These are phyloP conservation scores for Poecilia wingei DNA, from an alignment of 2,797 vertebrate species.

Conservation along the genomic window DNA sequence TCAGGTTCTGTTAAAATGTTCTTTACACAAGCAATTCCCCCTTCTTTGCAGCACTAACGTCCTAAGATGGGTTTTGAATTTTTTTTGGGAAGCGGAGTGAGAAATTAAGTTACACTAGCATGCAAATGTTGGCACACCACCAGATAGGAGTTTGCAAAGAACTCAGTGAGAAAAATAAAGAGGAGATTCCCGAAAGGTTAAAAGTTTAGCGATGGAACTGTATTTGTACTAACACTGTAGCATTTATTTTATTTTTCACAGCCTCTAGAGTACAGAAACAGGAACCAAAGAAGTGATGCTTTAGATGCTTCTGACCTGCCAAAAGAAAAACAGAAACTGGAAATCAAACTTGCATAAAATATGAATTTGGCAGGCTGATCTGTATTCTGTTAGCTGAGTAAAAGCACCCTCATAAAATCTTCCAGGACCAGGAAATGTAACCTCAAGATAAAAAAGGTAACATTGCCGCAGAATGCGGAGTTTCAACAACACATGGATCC, in stretches of 20 bases:
- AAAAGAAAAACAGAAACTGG: neutral
- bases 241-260: neutral
- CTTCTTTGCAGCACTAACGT: conserved; percentile 18
- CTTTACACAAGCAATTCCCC: conserved; percentile 24
- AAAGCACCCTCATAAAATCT: neutral
- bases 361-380: neutral
- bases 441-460: neutral
- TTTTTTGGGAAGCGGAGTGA: conserved; percentile 30
- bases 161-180: neutral
- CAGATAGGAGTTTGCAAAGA: neutral
- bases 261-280: neutral
- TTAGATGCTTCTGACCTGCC: neutral
- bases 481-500: neutral
- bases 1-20: conserved; percentile 48
- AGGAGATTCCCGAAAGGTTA: neutral
- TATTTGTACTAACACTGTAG: neutral
- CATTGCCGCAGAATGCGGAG: neutral
- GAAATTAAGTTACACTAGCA: conserved; percentile 25
- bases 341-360: conserved; percentile 2
- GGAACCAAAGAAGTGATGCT: neutral
- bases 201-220: neutral
- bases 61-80: conserved; percentile 23
- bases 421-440: neutral
- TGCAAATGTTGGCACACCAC: neutral
- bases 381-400: neutral